These are phyloP conservation scores for Thymelicus lineola DNA, from an alignment of 2,888 invertebrate species.

Conservation along the genomic window DNA sequence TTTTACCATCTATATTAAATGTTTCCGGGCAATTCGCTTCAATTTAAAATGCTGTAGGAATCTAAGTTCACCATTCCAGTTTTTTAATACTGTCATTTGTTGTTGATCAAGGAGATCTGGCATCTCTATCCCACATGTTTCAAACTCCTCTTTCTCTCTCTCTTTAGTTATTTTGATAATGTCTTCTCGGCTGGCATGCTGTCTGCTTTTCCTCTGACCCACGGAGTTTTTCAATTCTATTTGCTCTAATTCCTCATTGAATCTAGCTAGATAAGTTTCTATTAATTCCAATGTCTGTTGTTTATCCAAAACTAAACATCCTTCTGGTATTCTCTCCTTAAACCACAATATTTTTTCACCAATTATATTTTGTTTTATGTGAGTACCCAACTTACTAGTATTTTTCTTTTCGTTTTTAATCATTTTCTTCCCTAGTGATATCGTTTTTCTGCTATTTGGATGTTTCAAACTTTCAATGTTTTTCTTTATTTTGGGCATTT, in stretches of 20 bases:
- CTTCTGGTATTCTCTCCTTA: constrained; percentile 86
- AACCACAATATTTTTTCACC: constrained; percentile 94
- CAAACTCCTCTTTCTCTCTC: constrained; percentile 90
- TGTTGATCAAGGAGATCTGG: constrained; percentile 87
- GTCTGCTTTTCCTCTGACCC: constrained; percentile 89
- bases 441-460: constrained; percentile 94
- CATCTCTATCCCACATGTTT: constrained; percentile 92
- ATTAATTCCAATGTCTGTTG: constrained; percentile 86
- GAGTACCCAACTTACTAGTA: constrained; percentile 86
- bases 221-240: constrained; percentile 92
- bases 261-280: constrained; percentile 81
- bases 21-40: constrained; percentile 81
- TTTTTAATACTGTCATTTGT: constrained; percentile 85
- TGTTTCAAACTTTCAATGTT: constrained; percentile 87
- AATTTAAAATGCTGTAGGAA: constrained; percentile 88
- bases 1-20: constrained; percentile 20
- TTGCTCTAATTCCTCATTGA: constrained; percentile 92
- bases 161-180: constrained; percentile 91
- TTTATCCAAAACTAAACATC: constrained; percentile 81
- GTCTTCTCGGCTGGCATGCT: constrained; percentile 92
- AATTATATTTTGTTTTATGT: constrained; percentile 89
- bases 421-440: constrained; percentile 88
- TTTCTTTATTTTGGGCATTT: constrained; percentile 72
- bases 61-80: constrained; percentile 89
- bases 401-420: constrained; percentile 87